Evolutionary conservation across 92 coral and sea anemone species (phyloP), one percentile per base, ranked within the genome.

Genomic region (Phymanthus crucifer): DNA sequence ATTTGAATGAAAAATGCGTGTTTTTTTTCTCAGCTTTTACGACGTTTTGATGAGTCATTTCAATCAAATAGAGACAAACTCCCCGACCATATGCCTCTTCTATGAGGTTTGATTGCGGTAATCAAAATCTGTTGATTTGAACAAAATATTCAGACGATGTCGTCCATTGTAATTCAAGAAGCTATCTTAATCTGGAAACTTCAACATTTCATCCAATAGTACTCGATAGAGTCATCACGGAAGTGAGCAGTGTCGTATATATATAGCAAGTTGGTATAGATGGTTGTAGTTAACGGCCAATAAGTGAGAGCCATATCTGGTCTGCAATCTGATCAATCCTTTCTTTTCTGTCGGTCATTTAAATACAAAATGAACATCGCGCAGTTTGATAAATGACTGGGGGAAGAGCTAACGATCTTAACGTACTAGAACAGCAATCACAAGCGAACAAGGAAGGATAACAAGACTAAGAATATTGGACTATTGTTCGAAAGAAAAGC

Each of bases 311-410:
- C 38, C 23, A 36, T 65, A 77, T 75, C 80, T 54, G 1, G 17
- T 17, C 1, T 27, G n/a, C 17, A 24, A 61, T 58, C 81, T 4
- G 81, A 77, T 64, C 43, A 77, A 58, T 32, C 72, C 33, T 74
- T 27, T 18, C 11, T 24, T 61, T 26, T 17, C 14, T 77, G 81
- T 64, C 47, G 81, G 32, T 27, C 47, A 21, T 75, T n/a, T 57
- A 71, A 75, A 75, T 75, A 40, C 70, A n/a, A 21, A 58, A 77
- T 40, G 24, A 74, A 14, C 1, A 47, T 32, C 26, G 21, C 34
- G 29, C 14, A 11, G 68, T 5, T 9, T 32, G 78, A 47, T 74
- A 52, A 74, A 47, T 32, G 78, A 48, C 14, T 2, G 68, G 29
- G 68, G 34, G 68, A 29, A 14, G 3, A 61, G 29, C 68, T 61